A percentile compares a stretch with the other conserved stretches of the same genome.
phyloP scores from a whole-genome alignment of 2,113 vertebrate species.

The Scopus umbretta region DNA sequence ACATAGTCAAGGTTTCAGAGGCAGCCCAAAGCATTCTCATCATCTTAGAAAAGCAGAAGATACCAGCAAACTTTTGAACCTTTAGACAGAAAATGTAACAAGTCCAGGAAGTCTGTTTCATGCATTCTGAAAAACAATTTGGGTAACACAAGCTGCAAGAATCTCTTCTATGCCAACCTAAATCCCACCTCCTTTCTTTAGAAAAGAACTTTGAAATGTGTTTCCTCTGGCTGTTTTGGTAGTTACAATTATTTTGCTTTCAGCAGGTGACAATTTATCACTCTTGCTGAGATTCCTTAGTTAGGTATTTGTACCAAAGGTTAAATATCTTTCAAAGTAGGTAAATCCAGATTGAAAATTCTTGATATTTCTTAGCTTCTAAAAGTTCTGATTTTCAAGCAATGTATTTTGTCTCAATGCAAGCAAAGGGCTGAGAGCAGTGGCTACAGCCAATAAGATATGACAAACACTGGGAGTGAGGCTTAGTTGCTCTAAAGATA shows the following conservation, averaged over 20 bases:
- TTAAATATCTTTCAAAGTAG: background rate
- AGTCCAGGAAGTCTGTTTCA: background rate
- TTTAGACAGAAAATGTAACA: background rate
- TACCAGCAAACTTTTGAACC: background rate
- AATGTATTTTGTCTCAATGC: background rate
- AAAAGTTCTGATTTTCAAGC: background rate
- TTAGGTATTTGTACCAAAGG: background rate
- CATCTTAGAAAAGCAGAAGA: background rate
- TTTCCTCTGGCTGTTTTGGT: background rate
- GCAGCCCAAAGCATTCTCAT: background rate
- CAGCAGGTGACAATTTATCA: background rate
- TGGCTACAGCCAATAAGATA: background rate
- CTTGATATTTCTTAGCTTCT: background rate
- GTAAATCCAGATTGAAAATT: background rate
- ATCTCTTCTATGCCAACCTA: background rate
- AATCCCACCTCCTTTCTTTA: background rate
- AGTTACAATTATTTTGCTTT: background rate
- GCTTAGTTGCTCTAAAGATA: background rate
- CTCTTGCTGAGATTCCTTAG: background rate
- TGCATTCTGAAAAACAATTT: background rate
- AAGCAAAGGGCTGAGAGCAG: background rate
- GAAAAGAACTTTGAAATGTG: background rate
- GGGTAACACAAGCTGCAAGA: background rate
- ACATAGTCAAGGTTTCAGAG: background rate
- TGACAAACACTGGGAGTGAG: background rate